These are phyloP conservation scores for Chionoecetes opilio DNA, from an alignment of 1,140 invertebrate genomes.

Conservation along the genomic window DNA sequence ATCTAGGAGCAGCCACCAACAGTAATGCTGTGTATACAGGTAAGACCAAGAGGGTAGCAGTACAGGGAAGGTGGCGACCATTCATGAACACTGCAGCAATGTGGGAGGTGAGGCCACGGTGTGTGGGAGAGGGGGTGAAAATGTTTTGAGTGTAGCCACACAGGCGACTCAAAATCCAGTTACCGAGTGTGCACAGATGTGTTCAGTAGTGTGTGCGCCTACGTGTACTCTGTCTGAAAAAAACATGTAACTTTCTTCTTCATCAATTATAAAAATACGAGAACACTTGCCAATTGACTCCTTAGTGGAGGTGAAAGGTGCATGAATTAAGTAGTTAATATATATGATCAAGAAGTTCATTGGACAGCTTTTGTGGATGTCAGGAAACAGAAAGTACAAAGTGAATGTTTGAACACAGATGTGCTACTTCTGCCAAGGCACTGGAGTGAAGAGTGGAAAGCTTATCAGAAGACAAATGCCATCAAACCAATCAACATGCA, in stretches of 20 bases:
- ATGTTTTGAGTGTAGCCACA: not conserved
- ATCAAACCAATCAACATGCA: slow-evolving; percentile 29
- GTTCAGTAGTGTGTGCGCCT: not conserved
- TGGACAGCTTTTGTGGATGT: not conserved
- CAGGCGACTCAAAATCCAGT: not conserved
- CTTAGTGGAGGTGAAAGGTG: not conserved
- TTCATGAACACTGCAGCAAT: not conserved
- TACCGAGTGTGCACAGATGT: not conserved
- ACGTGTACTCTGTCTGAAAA: not conserved
- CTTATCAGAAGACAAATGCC: not conserved
- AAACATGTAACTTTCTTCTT: not conserved
- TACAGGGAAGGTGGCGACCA: not conserved
- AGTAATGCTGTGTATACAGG: not conserved
- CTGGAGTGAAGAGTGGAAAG: not conserved
- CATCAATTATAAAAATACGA: not conserved
- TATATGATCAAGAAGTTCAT: not conserved
- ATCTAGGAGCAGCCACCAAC: not conserved
- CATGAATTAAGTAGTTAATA: not conserved
- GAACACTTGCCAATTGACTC: not conserved
- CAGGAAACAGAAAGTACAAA: not conserved
- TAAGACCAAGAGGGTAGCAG: not conserved
- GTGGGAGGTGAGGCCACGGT: slow-evolving; percentile 2
- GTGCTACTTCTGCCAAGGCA: not conserved
- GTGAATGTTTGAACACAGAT: not conserved
- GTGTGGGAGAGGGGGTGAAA: not conserved